Base-by-base conservation (phyloP, 2,113 vertebrate genomes). In the Perca fluviatilis region DNA sequence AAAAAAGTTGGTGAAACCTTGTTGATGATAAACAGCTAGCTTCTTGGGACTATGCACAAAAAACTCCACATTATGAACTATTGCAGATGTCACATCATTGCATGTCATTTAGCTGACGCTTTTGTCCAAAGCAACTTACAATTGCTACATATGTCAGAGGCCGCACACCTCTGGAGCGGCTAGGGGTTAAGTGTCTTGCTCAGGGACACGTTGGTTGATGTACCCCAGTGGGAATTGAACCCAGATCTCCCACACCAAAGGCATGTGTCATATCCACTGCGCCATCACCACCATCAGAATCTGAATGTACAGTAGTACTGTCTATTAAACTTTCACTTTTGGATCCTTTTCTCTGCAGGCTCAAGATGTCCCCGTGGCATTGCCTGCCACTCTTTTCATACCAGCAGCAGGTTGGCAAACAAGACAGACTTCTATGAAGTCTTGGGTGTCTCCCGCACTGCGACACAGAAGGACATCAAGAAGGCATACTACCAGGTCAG, bases 401-500 rank as follows among this genome's bases (percentile, higher is more conserved):
- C 91, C 54, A 96, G 96, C 86, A 78, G 94, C 64, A 49, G 56
- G 10, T 65, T 70, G 23, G 62, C 67, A 11, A 85, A 93, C 91
- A 97, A 96, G 90, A 94, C 96, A 86, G 97, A 99, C 91, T 97
- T 96, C 76, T 99, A 99, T 91, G 95, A 96, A 89, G 91, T 97
- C 21, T 75, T 99, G 89, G 98, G 97, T 30, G 94, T 99, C 8
- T 92, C 97, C 23, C 96, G 96, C 74, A 93, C 85, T 1, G 96
- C 97, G 63, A 94, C 94, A 9, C 97, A 98, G 93, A 99, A 97
- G 90, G 98, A 99, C 57, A 99, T 99, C 89, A 99, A 99, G 91
- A 99, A 99, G 89, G 96, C 98, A 2, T 99, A 99, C 91, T 99
- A 99, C 88, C 97, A 99, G 97, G 98, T 97, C 82, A 86, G 92